phyloP scores from a whole-genome alignment of 2,113 vertebrate species.

The Phrynosoma blainvillii region DNA sequence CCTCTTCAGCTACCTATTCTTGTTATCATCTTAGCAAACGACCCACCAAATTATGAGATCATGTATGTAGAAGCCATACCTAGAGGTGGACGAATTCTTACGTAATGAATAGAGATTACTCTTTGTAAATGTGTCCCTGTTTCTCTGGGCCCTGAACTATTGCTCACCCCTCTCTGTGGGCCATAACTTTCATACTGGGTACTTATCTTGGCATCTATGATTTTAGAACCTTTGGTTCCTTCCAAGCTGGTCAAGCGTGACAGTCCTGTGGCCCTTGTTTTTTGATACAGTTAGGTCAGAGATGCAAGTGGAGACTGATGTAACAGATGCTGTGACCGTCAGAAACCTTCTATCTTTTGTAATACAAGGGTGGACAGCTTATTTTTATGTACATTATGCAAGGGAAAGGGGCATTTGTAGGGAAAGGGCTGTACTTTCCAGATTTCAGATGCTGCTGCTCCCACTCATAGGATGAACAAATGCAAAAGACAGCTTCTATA shows the following conservation, averaged over 20 bases:
- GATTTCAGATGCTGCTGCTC: background rate
- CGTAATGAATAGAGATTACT: background rate
- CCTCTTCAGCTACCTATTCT: background rate
- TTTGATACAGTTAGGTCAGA: background rate
- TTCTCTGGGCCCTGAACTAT: background rate
- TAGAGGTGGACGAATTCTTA: background rate
- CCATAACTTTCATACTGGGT: background rate
- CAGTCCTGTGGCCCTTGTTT: background rate
- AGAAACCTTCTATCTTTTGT: background rate
- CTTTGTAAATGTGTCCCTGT: background rate
- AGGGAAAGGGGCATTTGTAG: background rate
- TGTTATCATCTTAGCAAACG: background rate
- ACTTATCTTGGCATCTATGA: background rate
- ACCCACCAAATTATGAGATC: background rate
- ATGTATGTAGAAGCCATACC: background rate
- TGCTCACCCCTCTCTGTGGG: background rate
- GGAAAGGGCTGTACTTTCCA: background rate
- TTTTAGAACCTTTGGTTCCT: background rate
- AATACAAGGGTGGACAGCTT: background rate
- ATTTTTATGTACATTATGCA: background rate
- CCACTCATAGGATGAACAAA: background rate
- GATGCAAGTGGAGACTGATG: background rate
- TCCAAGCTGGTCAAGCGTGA: background rate
- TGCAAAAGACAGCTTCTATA: background rate
- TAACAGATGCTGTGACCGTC: no score